phyloP scores from a whole-genome alignment of 2,888 invertebrate genomes.

The Mechanitis mazaeus region DNA sequence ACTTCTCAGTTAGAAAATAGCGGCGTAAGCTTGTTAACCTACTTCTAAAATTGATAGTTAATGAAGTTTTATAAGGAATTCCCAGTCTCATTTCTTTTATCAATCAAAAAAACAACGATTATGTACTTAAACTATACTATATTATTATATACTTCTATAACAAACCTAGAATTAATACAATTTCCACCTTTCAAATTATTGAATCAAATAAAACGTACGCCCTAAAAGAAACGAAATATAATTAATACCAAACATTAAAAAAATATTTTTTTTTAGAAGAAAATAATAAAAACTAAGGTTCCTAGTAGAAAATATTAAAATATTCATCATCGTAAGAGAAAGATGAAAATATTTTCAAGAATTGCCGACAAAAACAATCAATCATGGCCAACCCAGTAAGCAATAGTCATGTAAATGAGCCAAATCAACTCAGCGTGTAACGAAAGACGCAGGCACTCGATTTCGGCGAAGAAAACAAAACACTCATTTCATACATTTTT shows the following conservation, averaged over 20 bases:
- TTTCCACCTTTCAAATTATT: too few species aligned
- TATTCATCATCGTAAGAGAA: not conserved
- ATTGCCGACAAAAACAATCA: slow-evolving; percentile 11
- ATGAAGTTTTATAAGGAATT: slow-evolving; percentile 5
- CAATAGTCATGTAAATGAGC: slow-evolving; percentile 29
- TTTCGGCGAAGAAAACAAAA: slow-evolving; percentile 27
- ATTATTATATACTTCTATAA: too few species aligned
- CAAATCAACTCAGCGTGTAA: slow-evolving; percentile 28
- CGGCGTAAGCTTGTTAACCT: slow-evolving; percentile 6
- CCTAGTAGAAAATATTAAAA: not conserved
- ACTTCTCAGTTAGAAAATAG: slow-evolving; percentile 7
- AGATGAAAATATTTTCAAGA: slow-evolving; percentile 1
- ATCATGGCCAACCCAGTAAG: slow-evolving; percentile 25
- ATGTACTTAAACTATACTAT: not conserved
- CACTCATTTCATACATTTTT: slow-evolving; percentile 9
- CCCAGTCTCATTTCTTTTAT: not conserved
- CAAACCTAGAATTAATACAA: too few species aligned
- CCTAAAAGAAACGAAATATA: too few species aligned
- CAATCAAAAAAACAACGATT: not conserved
- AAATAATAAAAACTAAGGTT: too few species aligned
- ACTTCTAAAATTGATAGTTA: slow-evolving; percentile 6
- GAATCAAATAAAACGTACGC: too few species aligned
- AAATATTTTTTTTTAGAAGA: not conserved
- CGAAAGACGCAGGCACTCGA: slow-evolving; percentile 31
- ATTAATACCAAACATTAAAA: not conserved